Base-by-base conservation (phyloP, 2,113 vertebrate species). In the Notiomystis cincta region DNA sequence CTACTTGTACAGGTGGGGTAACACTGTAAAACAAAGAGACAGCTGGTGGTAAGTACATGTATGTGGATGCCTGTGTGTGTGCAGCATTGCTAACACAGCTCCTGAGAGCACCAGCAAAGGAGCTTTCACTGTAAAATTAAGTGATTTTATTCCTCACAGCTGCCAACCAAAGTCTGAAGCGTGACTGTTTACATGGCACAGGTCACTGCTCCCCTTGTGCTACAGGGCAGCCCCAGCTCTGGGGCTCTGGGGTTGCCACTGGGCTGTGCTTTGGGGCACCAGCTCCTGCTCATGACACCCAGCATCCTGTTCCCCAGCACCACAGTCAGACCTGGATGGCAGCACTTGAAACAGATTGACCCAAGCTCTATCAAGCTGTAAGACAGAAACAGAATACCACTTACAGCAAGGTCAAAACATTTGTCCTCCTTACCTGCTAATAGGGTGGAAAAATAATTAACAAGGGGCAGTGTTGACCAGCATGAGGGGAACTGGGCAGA, bases 181-280 rank as follows among this genome's bases (percentile, higher is more conserved):
- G 0, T 82, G 60, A 23, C 65, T 88, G 51, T 57, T 71, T 44
- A 56, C 51, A 11, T 12, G 57, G 6, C 0, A 2, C 67, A 65
- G 76, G 40, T 56, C 3, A 2, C 70, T 42, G 60, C 53, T 88
- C 61, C 65, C 1, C 3, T 13, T 0, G 0, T 1, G 3, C 25
- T 21, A 9, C 47, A 20, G 77, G 30, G 56, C 65, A 93, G 53
- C 56, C 60, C 60, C 76, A 65, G 73, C 70, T 88, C 53, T 18
- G 70, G 21, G 10, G 66, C 3, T 28, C 37, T 76, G 65, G 27
- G 42, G 15, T 20, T 58, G 56, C 10, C n/a, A 60, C 54, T 1
- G 7, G 27, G 40, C 31, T 69, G 40, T 48, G 82, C 18, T 85
- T 33, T 67, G 37, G 42, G 48, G 10, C 45, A 48, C 10, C 50